Base-by-base conservation (phyloP, 2,113 vertebrate species). In the Perca flavescens region DNA sequence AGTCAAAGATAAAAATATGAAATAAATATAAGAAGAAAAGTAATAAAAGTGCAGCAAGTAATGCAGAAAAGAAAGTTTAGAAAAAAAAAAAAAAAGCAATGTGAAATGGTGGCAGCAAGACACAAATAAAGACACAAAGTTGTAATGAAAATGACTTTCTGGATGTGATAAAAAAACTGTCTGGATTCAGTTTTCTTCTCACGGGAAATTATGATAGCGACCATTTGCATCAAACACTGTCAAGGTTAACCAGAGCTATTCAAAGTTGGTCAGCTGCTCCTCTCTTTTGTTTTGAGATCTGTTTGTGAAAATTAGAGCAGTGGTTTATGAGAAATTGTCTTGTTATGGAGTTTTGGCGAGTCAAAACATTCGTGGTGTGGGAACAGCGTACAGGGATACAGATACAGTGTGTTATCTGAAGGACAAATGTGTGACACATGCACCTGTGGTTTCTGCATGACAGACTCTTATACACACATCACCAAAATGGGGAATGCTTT, bases 211-310 rank as follows among this genome's bases (percentile, higher is more conserved):
- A 52, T 15, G 3, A 19, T 54, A 9, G 10, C 11, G 21, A 22
- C 25, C 53, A 8, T 31, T 68, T 3, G 36, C n/a, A 17, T 28
- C 34, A 34, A 47, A 40, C 74, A 21, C 25, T 3, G 21, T 52
- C 77, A 79, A 84, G 78, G 84, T 79, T 79, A 82, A 76, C 75
- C 82, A 68, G 21, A 70, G 46, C n/a, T 43, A 40, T 65, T 60
- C 67, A n/a, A 6, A 31, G 49, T 5, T 5, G 19, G 19, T 40
- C 31, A 34, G 31, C 31, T 5, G 31, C 31, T 5, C 0, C 31
- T 34, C 75, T 16, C 47, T 49, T 53, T 61, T 62, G 54, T 77
- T 61, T 60, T 63, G 43, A 40, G 36, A 40, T 40, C 7, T 40
- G 36, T 40, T 40, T 40, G 36, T 40, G 36, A 43, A 60, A 74